These are phyloP conservation scores for Alethe diademata DNA, from an alignment of 2,113 vertebrate genomes.

Conservation along the genomic window DNA sequence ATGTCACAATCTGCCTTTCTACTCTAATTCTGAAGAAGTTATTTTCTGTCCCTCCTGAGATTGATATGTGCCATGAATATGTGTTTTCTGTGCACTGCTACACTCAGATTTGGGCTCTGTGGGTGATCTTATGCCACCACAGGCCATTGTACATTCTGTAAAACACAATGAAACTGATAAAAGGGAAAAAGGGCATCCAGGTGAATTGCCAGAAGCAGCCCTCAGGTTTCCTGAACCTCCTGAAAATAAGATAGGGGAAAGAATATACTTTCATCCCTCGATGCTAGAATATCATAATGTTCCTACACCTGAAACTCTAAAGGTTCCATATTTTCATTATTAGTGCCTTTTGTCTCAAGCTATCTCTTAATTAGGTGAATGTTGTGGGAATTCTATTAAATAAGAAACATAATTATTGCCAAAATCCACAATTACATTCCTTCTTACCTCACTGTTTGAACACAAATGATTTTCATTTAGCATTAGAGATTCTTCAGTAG, in stretches of 20 bases:
- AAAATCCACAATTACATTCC: not conserved
- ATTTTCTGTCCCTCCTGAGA: not conserved
- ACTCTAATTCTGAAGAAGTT: constrained; percentile 8
- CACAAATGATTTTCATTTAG: not conserved
- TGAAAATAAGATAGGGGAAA: constrained; percentile 22
- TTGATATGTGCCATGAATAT: not conserved
- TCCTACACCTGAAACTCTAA: not conserved
- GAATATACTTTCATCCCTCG: not conserved
- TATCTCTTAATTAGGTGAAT: not conserved
- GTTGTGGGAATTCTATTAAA: not conserved
- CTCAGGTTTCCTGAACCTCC: constrained; percentile 25
- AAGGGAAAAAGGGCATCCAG: constrained; percentile 34
- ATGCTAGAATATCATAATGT: not conserved
- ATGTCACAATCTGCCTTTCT: not conserved
- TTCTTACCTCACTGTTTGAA: not conserved
- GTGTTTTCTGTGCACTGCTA: not conserved
- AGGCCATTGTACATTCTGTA: constrained; percentile 6
- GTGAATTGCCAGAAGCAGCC: constrained; percentile 49
- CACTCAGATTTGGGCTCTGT: not conserved
- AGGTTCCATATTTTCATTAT: not conserved
- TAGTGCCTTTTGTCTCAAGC: not conserved
- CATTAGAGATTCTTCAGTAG: not conserved
- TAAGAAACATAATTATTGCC: not conserved
- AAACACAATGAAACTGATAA: constrained; percentile 40
- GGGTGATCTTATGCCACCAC: not conserved